Evolutionary conservation across 1,140 invertebrate genomes (phyloP), one percentile per base, ranked within the genome.

Genomic region (Bombus huntii): DNA sequence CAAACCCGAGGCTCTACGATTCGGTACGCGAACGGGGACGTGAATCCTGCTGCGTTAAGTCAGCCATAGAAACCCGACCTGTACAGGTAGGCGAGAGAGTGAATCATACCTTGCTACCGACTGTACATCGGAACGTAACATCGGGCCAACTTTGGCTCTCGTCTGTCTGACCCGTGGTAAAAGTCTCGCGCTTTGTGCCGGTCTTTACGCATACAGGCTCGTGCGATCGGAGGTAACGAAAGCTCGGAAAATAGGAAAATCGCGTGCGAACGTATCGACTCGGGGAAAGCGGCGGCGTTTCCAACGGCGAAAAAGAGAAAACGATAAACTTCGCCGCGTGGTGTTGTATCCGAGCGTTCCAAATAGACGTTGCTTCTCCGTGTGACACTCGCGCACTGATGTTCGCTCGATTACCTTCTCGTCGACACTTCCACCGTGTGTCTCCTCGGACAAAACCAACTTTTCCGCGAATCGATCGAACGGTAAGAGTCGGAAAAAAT

Each of bases 71-170:
- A 91, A 89, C 81, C 47, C 62, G 70, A 74, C 25, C 78, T 59
- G 34, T 39, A 85, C 89, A 92, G 90, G 92, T 92, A 92, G 91
- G 90, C 89, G 91, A 89, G 86, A 74, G 78, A 71, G 74, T 92
- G 92, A 92, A 87, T 92, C 91, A 92, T 89, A 88, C 88, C 85
- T 82, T 34, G 89, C 62, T 72, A 65, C 81, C 74, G 70, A 42
- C 59, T 85, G 71, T 85, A 83, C 66, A 13, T 72, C 65, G 83
- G 85, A 83, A 87, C 82, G 90, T 71, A 90, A 85, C 81, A 66
- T 76, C 85, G 75, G 86, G 74, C 86, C 89, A 90, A 90, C 70
- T 82, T 80, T 57, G 86, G 75, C 53, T 87, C 74, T 70, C 59
- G 83, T 42, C 62, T 68, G 65, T 80, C 88, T 74, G 71, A 44